phyloP scores from a whole-genome alignment of 2,888 invertebrate species.

The Drosophila kanekoi region DNA sequence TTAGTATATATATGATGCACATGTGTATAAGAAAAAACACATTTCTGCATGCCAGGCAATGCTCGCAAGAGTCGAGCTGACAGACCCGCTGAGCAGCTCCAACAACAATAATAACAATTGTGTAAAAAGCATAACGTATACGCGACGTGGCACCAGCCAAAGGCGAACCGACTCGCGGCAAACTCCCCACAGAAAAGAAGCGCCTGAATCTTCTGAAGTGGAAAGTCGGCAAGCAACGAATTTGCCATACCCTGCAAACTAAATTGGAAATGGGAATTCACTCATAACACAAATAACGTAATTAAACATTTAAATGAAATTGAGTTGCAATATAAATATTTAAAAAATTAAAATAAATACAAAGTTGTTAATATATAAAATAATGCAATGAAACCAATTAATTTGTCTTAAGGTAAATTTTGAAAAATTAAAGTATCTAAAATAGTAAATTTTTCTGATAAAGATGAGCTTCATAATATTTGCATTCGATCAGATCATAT shows the following conservation, averaged over 20 bases:
- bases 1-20: slow-evolving; percentile 48
- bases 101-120: slow-evolving; percentile 61
- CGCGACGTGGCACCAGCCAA: slow-evolving; percentile 64
- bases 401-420: too few relatives aligned
- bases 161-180: slow-evolving; percentile 17
- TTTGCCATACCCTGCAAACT: slow-evolving; percentile 18
- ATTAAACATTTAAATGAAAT: too few relatives aligned
- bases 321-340: not conserved
- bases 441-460: too few relatives aligned
- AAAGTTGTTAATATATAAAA: not conserved
- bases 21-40: slow-evolving; percentile 32
- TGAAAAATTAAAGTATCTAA: too few relatives aligned
- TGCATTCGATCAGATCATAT: too few relatives aligned
- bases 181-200: slow-evolving; percentile 26
- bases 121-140: slow-evolving; percentile 74
- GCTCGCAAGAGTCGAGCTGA: slow-evolving; percentile 9
- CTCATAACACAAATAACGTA: too few relatives aligned
- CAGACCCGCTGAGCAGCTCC: slow-evolving; percentile 14
- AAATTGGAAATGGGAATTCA: not conserved
- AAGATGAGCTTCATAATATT: too few relatives aligned
- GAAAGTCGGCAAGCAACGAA: slow-evolving; percentile 19
- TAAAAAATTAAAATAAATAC: not conserved
- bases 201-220: slow-evolving; percentile 35
- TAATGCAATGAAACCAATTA: not conserved
- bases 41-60: slow-evolving; percentile 40